Percentiles rank a stretch among this genome's conserved stretches.
phyloP scores from a whole-genome alignment of 1,140 invertebrate species.

The Bradynema listronoti region DNA sequence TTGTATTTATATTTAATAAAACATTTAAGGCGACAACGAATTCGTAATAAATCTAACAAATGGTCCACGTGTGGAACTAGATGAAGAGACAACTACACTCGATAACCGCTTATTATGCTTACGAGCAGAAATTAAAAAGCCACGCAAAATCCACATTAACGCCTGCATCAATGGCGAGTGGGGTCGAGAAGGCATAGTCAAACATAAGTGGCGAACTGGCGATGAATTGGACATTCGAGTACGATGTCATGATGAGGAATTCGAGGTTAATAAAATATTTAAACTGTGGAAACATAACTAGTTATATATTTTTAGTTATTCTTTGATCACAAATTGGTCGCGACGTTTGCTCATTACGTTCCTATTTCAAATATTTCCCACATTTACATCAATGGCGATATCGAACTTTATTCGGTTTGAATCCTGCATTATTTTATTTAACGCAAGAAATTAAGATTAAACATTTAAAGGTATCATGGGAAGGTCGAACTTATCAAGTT shows the following conservation, averaged over 20 bases:
- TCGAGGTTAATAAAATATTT: conserved; percentile 28
- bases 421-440: not conserved
- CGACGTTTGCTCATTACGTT: conserved; percentile 54
- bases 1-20: not conserved
- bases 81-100: conserved; percentile 44
- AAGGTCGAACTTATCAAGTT: conserved; percentile 29
- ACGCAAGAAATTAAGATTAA: conserved; percentile 8
- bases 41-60: conserved; percentile 54
- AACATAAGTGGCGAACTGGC: conserved; percentile 50
- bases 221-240: conserved; percentile 56
- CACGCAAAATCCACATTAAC: conserved; percentile 47
- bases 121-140: conserved; percentile 45
- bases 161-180: conserved; percentile 57
- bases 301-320: conserved; percentile 40
- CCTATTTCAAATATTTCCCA: conserved; percentile 50
- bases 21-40: conserved; percentile 18
- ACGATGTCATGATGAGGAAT: conserved; percentile 51
- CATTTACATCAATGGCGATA: conserved; percentile 53
- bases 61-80: conserved; percentile 52
- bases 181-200: conserved; percentile 52
- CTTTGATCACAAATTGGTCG: conserved; percentile 55
- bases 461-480: conserved; percentile 24
- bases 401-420: conserved; percentile 46
- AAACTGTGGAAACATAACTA: not conserved
- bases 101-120: conserved; percentile 53